Percentiles rank a stretch among this genome's conserved stretches.
These are phyloP conservation scores for Procambarus clarkii DNA, from an alignment of 1,140 invertebrate genomes.

Conservation along the genomic window DNA sequence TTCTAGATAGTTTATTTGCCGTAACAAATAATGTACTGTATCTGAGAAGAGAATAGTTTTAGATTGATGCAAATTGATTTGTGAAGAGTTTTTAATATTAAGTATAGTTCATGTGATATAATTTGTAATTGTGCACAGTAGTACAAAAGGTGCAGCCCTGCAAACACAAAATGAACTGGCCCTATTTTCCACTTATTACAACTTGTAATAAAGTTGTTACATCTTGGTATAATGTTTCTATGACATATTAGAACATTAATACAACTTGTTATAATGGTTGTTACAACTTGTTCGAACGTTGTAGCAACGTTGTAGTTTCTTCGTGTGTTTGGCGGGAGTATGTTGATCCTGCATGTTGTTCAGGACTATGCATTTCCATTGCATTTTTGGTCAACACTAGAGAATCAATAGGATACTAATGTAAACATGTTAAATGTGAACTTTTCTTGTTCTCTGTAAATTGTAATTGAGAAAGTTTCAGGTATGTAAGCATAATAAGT, in stretches of 20 bases:
- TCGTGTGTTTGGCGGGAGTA: background rate
- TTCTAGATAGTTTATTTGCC: background rate
- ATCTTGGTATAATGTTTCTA: too few species aligned
- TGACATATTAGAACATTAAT: too few species aligned
- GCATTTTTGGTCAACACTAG: background rate
- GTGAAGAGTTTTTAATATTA: background rate
- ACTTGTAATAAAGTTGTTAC: too few species aligned
- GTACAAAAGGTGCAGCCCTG: background rate
- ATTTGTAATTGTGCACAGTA: background rate
- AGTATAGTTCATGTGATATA: background rate
- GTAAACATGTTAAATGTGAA: background rate
- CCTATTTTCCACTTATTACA: too few species aligned
- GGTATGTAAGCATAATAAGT: background rate
- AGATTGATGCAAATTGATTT: background rate
- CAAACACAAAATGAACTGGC: too few species aligned
- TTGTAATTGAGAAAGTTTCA: background rate
- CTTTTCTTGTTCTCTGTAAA: background rate
- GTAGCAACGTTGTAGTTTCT: too few species aligned
- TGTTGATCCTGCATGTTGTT: background rate
- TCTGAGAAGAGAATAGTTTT: background rate
- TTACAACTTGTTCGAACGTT: too few species aligned
- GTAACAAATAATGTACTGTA: background rate
- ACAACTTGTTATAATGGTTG: too few species aligned
- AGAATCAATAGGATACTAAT: background rate
- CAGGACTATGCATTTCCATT: background rate